Conservation (phyloP, 2,797 vertebrate species). For the Morelia viridis region DNA sequence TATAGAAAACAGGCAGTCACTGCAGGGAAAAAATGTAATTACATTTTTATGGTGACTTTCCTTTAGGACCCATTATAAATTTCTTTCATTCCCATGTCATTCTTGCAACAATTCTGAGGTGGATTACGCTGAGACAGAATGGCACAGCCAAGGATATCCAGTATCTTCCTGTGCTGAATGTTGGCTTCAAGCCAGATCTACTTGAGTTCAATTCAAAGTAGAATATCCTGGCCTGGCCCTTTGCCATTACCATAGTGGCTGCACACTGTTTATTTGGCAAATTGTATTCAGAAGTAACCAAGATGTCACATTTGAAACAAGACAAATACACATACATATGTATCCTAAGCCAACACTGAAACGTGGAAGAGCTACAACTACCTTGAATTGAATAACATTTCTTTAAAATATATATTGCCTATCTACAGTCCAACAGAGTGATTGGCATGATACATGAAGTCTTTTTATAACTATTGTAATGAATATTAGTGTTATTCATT, state of each 20-base stretch:
- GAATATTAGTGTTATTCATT: not conserved
- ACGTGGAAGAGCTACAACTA: not conserved
- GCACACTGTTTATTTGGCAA: not conserved
- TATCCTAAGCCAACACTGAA: not conserved
- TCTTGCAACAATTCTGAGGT: not conserved
- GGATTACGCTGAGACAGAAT: not conserved
- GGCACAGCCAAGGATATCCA: not conserved
- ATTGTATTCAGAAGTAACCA: not conserved
- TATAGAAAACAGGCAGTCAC: not conserved
- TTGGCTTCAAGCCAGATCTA: not conserved
- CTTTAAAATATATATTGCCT: not conserved
- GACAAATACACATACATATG: not conserved
- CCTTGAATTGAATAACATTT: not conserved
- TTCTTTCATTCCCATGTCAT: not conserved
- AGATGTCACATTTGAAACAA: not conserved
- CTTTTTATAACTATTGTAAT: not conserved
- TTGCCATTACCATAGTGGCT: not conserved
- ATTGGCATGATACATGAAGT: not conserved
- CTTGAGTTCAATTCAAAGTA: not conserved
- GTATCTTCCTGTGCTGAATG: not conserved
- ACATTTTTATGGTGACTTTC: not conserved
- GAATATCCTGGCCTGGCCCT: not conserved
- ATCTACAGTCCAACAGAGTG: not conserved
- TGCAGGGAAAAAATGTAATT: not conserved
- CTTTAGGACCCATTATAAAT: not conserved